phyloP scores from a whole-genome alignment of 2,888 invertebrate genomes.

The Operophtera brumata region DNA sequence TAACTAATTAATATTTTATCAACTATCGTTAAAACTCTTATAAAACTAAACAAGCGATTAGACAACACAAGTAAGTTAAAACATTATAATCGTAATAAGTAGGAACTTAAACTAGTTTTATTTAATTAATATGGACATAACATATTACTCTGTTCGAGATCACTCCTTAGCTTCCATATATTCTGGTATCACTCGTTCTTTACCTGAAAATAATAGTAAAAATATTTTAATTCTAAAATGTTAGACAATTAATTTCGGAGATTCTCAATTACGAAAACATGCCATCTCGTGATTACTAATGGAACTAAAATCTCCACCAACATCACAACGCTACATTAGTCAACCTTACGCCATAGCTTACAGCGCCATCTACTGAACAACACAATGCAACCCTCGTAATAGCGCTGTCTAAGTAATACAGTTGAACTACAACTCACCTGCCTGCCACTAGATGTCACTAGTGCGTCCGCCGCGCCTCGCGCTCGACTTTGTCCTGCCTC shows the following conservation, averaged over 20 bases:
- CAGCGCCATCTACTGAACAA: conserved; percentile 11
- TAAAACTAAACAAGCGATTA: conserved; percentile 9
- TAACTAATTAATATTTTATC: no score
- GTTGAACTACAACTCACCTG: conserved; percentile 27
- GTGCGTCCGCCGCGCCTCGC: conserved; percentile 81
- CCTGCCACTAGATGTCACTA: conserved; percentile 62
- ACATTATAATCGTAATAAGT: neutral
- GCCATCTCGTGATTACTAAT: conserved; percentile 33
- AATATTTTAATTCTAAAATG: neutral
- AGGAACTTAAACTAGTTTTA: neutral
- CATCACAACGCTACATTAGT: neutral
- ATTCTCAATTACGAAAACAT: neutral
- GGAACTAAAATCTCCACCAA: conserved; percentile 2
- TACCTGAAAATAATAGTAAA: conserved; percentile 50
- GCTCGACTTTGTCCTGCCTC: conserved; percentile 84
- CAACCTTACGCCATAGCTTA: neutral
- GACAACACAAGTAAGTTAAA: neutral
- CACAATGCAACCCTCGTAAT: neutral
- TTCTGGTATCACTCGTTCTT: conserved; percentile 58
- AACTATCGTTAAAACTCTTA: neutral
- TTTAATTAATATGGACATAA: conserved; percentile 22
- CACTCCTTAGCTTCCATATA: conserved; percentile 70
- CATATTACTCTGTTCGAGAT: conserved; percentile 58
- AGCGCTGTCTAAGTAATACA: conserved; percentile 34
- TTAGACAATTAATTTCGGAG: no score